A percentile compares a stretch with the other conserved stretches of the same genome.
These are phyloP conservation scores for Gambusia affinis DNA, from an alignment of 2,113 vertebrate genomes.

Conservation along the genomic window DNA sequence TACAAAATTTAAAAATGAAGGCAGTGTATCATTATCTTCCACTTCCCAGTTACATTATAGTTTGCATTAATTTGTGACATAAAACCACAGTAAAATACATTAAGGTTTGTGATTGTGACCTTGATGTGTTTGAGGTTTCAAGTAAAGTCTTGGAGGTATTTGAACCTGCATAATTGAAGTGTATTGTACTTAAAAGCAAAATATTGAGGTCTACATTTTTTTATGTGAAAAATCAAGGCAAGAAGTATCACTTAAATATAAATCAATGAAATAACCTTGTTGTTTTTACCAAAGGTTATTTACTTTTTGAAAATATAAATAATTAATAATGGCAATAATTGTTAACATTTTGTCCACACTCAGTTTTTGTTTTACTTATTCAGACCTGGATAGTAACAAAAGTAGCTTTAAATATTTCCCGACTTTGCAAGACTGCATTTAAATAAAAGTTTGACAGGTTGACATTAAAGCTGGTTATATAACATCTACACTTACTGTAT, in stretches of 20 bases:
- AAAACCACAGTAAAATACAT: background rate
- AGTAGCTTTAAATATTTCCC: background rate
- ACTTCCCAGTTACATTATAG: no score
- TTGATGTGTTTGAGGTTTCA: background rate
- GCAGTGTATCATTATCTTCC: no score
- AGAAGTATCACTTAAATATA: background rate
- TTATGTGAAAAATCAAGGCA: background rate
- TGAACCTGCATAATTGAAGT: no score
- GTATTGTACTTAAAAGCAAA: background rate
- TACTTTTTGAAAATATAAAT: no score
- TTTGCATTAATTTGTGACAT: background rate
- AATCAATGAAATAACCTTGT: background rate
- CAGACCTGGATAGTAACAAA: background rate
- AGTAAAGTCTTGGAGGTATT: background rate
- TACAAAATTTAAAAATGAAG: background rate
- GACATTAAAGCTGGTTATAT: slow-evolving; percentile 4
- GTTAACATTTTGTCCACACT: background rate
- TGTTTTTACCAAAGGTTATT: no score
- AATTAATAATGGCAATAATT: background rate
- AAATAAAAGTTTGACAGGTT: background rate
- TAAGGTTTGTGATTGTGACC: background rate
- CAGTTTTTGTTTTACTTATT: no score
- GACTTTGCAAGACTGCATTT: background rate
- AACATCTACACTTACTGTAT: slow-evolving; percentile 1
- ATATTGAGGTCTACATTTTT: background rate